phyloP scores from a whole-genome alignment of 2,888 invertebrate genomes.

The Dastarcus helophoroides region DNA sequence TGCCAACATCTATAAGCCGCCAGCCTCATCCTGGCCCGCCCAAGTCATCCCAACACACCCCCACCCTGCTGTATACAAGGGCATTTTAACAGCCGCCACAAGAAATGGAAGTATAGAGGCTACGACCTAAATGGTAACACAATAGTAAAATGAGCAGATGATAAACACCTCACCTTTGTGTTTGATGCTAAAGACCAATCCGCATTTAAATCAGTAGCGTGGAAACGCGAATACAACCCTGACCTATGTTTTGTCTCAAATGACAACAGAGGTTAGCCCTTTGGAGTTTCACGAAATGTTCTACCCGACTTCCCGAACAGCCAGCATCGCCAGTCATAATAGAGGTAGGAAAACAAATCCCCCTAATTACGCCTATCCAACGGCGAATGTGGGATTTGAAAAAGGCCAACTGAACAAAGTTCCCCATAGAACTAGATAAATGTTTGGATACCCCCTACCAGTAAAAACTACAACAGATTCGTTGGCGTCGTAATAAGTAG shows the following conservation, averaged over 20 bases:
- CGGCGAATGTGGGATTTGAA: constrained; percentile 13
- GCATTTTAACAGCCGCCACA: constrained; percentile 15
- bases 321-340: constrained; percentile 14
- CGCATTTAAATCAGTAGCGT: constrained; percentile 11
- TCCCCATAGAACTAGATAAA: no score
- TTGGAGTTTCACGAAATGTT: no score
- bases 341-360: constrained; percentile 11
- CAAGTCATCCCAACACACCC: constrained; percentile 10
- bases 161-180: constrained; percentile 10
- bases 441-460: constrained; percentile 10
- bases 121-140: constrained; percentile 11
- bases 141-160: constrained; percentile 13
- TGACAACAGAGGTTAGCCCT: no score
- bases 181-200: constrained; percentile 15
- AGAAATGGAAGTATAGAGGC: constrained; percentile 11
- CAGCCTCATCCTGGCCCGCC: constrained; percentile 12
- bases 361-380: constrained; percentile 9
- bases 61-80: constrained; percentile 13
- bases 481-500: constrained; percentile 8
- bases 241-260: constrained; percentile 13
- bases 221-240: constrained; percentile 10
- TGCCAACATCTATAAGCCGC: constrained; percentile 14
- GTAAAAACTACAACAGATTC: constrained; percentile 11
- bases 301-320: constrained; percentile 13
- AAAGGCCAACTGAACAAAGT: constrained; percentile 12